Base-by-base conservation (phyloP, 2,797 vertebrate species). In the Vespertilio murinus region DNA sequence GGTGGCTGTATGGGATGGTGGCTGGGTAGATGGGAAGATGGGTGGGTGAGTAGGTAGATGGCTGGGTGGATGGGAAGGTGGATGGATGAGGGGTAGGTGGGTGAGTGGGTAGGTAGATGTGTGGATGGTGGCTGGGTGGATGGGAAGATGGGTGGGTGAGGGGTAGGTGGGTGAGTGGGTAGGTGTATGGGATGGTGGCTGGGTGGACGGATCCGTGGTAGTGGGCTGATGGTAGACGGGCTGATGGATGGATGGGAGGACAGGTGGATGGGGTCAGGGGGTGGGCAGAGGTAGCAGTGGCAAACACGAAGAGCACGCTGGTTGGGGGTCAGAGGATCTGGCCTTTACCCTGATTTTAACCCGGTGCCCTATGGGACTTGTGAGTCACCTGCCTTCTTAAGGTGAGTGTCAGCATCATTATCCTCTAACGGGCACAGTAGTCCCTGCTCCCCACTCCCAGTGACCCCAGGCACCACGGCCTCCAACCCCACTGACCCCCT, bases 101-200 rank as follows among this genome's bases (percentile, higher is more conserved):
- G 20, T 7, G 4, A 12, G 2, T 49, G 38, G 9, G 1, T 17
- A 2, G 14, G 3, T 47, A 10, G n/a, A n/a, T n/a, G n/a, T n/a
- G n/a, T n/a, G n/a, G n/a, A n/a, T n/a, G 9, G 11, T 42, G 33
- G n/a, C n/a, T n/a, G n/a, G n/a, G n/a, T n/a, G n/a, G n/a, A n/a
- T n/a, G n/a, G n/a, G n/a, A n/a, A n/a, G 28, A 3, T 25, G 33
- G 0, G 9, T 16, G 11, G 4, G 3, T 54, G 74, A 3, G 42
- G 16, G 23, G 3, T 30, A 8, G 22, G 8, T 22, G 22, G 33
- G 8, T 8, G 1, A 14, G 10, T 28, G 33, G 5, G 8, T 30
- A 38, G 18, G 30, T 40, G 11, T 42, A 10, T 8, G 47, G 47
- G 47, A 49, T 9, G 28, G 3, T 22, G 8, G 2, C 8, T 30